phyloP scores from a whole-genome alignment of 2,113 vertebrate species.

The Picathartes gymnocephalus region DNA sequence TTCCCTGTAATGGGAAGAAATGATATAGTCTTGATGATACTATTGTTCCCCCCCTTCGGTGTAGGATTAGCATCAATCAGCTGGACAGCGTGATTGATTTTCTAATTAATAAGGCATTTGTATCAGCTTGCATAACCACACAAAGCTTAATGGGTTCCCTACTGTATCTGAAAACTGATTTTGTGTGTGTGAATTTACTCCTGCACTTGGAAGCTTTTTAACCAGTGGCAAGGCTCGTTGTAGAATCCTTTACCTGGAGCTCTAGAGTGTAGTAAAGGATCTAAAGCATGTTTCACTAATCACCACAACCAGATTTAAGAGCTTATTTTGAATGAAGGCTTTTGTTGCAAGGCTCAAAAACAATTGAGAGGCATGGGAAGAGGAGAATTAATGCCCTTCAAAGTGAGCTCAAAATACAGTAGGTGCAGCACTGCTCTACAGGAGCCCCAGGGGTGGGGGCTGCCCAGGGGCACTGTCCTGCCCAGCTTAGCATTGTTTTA shows the following conservation, averaged over 20 bases:
- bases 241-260: not conserved
- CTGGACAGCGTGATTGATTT: slow-evolving; percentile 74
- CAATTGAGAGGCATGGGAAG: not conserved
- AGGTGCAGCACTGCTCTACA: not conserved
- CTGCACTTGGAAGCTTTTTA: not conserved
- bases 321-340: not conserved
- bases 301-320: not conserved
- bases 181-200: slow-evolving; percentile 51
- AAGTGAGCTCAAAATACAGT: not conserved
- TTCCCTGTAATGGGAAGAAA: slow-evolving; percentile 71
- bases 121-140: slow-evolving; percentile 59
- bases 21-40: slow-evolving; percentile 70
- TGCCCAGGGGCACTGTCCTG: not conserved
- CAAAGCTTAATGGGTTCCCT: slow-evolving; percentile 58
- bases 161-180: slow-evolving; percentile 55
- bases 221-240: not conserved
- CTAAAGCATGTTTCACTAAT: not conserved
- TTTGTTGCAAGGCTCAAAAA: not conserved
- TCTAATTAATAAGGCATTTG: slow-evolving; percentile 77
- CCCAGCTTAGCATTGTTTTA: not conserved
- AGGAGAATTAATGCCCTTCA: not conserved
- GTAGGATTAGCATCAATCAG: slow-evolving; percentile 69
- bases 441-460: not conserved
- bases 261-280: not conserved
- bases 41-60: slow-evolving; percentile 52